Evolutionary conservation across 2,888 invertebrate species (phyloP).

Genomic region (Drosophila nr. perissopoda): DNA sequence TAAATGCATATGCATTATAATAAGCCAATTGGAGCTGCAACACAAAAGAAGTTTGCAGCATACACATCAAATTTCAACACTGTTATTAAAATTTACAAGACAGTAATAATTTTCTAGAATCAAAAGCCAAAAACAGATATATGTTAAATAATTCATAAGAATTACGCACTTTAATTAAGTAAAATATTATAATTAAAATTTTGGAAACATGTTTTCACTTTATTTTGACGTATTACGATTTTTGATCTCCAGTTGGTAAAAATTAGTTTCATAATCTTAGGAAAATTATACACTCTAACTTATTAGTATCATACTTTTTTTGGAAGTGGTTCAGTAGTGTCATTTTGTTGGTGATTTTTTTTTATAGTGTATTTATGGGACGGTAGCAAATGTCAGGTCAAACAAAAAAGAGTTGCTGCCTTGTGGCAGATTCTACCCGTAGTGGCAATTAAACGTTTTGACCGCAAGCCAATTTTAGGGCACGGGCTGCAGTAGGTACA

Average conservation of each 20-base stretch:
- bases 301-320: neutral
- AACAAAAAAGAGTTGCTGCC: slow-evolving; percentile 31
- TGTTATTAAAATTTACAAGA: neutral
- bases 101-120: neutral
- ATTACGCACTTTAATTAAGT: neutral
- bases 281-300: neutral
- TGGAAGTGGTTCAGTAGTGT: neutral
- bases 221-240: neutral
- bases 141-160: neutral
- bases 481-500: slow-evolving; percentile 52
- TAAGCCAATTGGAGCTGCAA: neutral
- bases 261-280: neutral
- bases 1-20: slow-evolving; percentile 7
- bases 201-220: neutral
- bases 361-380: slow-evolving; percentile 24
- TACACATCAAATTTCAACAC: slow-evolving; percentile 44
- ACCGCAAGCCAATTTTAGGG: slow-evolving; percentile 83
- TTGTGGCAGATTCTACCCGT: slow-evolving; percentile 3
- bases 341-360: neutral
- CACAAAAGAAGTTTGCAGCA: neutral
- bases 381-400: slow-evolving; percentile 59
- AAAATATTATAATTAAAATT: neutral
- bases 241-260: neutral
- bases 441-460: slow-evolving; percentile 81
- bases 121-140: neutral